Percentiles rank a stretch among this genome's conserved stretches.
Conservation (phyloP, 2,113 vertebrate genomes). For the Formicarius rufipectus region DNA sequence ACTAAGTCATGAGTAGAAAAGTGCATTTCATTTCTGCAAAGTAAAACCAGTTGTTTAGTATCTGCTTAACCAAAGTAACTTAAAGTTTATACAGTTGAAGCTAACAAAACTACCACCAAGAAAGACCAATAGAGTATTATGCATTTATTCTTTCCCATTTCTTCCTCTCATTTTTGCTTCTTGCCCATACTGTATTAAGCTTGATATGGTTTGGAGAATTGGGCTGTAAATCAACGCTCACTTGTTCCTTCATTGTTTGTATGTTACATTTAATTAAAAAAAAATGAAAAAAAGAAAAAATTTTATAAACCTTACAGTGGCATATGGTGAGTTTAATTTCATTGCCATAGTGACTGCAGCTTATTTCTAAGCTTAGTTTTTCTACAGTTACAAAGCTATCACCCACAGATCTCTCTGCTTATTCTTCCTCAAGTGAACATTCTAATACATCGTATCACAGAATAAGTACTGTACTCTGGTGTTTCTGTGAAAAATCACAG, state of each 20-base stretch:
- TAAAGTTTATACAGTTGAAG: background rate
- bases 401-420: conserved; percentile 23
- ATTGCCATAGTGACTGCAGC: conserved; percentile 52
- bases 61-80: background rate
- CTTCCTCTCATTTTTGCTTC: background rate
- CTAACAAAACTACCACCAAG: background rate
- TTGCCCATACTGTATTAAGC: background rate
- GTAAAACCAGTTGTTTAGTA: background rate
- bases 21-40: background rate
- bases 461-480: background rate
- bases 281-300: background rate
- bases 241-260: background rate
- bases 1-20: background rate
- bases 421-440: conserved; percentile 16
- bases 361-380: conserved; percentile 40
- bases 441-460: background rate
- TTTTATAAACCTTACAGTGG: background rate
- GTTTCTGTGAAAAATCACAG: background rate
- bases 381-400: conserved; percentile 21
- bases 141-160: background rate
- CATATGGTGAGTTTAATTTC: conserved; percentile 19
- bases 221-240: background rate
- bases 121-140: background rate
- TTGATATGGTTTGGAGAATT: background rate
- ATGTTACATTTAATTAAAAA: background rate